Evolutionary conservation across 1,140 invertebrate genomes (phyloP), one percentile per base, ranked within the genome.

Genomic region (Tetramorium alpestre): DNA sequence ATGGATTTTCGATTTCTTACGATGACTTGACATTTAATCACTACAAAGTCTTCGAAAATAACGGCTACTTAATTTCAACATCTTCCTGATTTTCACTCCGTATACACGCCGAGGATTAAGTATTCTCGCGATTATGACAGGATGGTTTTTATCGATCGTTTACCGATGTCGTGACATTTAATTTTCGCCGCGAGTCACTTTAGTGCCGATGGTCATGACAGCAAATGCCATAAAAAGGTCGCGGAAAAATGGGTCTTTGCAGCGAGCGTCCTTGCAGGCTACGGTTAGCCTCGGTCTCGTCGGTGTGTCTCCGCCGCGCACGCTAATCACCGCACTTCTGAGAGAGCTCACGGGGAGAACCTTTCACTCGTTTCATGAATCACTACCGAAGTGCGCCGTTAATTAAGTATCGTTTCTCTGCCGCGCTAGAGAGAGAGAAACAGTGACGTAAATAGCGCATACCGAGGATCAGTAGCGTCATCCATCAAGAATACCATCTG

Each of bases 341-440:
- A 47, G 51, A 72, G 72, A 88, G 18, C 60, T 62, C 49, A 33
- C 38, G 28, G 25, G 13, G 33, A 33, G 33, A 33, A 86, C 89
- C 89, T 90, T 90, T 90, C 89, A 88, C 89, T 90, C 86, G 89
- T 90, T 88, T 90, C 72, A 78, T 90, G 90, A 90, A 90, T 90
- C 89, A 90, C 62, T 73, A 69, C 7, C 28, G 22, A 77, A 56
- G 60, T 72, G 76, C 85, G 88, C 64, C 60, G 76, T 69, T 84
- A 82, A 87, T 89, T 88, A 73, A 80, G 69, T 90, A 90, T 90
- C 87, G 76, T 56, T 64, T 76, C 60, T 78, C 58, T 77, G 47
- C 47, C 41, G 41, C 8, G 41, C 22, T 22, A 22, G 22, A 10
- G 38, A 16, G 70, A 44, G 56, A 47, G 58, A 64, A 75, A 47